A percentile compares a stretch with the other conserved stretches of the same genome.
Evolutionary conservation across 1,140 invertebrate genomes (phyloP).

Genomic region (Drosophila mojavensis): DNA sequence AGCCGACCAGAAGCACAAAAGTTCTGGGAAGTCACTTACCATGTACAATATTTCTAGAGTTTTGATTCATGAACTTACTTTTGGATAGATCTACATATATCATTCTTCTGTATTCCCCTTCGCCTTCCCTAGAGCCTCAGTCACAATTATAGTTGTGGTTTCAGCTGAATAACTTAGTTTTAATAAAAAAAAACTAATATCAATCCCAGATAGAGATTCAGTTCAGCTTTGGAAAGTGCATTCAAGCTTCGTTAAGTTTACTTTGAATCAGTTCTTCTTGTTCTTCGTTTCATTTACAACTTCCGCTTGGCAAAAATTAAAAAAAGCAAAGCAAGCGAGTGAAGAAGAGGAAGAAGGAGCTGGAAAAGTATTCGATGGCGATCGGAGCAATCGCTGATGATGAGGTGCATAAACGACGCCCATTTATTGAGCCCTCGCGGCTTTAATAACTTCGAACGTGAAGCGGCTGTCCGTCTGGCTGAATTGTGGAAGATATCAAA

Average conservation of each 20-base stretch:
- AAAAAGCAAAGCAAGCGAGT: conserved; percentile 6
- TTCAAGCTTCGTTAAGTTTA: background rate
- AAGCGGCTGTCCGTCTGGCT: conserved; percentile 30
- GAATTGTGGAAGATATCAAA: conserved; percentile 11
- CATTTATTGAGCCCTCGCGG: conserved; percentile 80
- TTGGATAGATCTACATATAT: too few relatives aligned
- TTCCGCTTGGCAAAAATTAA: conserved; percentile 61
- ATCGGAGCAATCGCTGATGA: conserved; percentile 78
- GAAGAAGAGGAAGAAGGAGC: conserved; percentile 22
- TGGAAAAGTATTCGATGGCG: conserved; percentile 49
- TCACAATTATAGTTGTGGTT: too few relatives aligned
- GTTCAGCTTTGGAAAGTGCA: background rate
- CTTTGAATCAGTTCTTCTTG: conserved; percentile 16
- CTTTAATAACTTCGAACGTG: conserved; percentile 59
- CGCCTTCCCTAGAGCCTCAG: too few relatives aligned
- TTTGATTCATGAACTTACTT: too few relatives aligned
- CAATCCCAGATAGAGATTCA: too few relatives aligned
- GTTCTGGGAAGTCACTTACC: too few relatives aligned
- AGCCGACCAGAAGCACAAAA: too few relatives aligned
- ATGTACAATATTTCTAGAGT: too few relatives aligned
- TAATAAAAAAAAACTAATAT: too few relatives aligned
- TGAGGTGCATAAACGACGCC: conserved; percentile 82
- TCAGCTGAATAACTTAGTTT: too few relatives aligned
- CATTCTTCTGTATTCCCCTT: too few relatives aligned
- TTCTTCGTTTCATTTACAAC: conserved; percentile 67